Conservation (phyloP, 2,888 invertebrate genomes). For the Orthosia gracilis region DNA sequence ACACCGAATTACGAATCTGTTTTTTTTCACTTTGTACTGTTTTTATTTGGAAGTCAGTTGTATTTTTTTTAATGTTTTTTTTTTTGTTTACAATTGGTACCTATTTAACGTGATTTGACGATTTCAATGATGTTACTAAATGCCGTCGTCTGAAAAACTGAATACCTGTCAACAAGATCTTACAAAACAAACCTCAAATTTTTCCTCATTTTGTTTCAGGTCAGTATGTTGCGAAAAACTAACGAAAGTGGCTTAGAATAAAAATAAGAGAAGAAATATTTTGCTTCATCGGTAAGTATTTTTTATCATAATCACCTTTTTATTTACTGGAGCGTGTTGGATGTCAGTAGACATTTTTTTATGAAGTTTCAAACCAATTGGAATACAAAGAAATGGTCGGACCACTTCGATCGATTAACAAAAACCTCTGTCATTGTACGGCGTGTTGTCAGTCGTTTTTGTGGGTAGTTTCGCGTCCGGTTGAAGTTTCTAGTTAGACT, state of each 20-base stretch:
- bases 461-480: constrained; percentile 50
- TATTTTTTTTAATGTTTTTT: too few species aligned
- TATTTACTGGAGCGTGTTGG: constrained; percentile 64
- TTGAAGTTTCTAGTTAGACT: constrained; percentile 32
- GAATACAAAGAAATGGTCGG: constrained; percentile 63
- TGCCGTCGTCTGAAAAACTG: background rate
- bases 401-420: constrained; percentile 63
- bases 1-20: too few species aligned
- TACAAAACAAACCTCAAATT: constrained; percentile 19
- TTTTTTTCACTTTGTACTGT: too few species aligned
- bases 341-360: constrained; percentile 62
- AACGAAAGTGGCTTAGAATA: constrained; percentile 38
- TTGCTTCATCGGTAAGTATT: constrained; percentile 64
- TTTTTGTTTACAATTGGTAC: too few species aligned
- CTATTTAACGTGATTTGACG: background rate
- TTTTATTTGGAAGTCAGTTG: too few species aligned
- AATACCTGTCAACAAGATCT: background rate
- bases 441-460: constrained; percentile 56
- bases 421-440: constrained; percentile 69
- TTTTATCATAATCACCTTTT: constrained; percentile 60
- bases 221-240: constrained; percentile 64
- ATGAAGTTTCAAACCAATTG: constrained; percentile 56
- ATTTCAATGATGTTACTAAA: background rate
- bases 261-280: constrained; percentile 39
- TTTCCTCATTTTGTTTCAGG: constrained; percentile 70